These are phyloP conservation scores for Plestiodon gilberti DNA, from an alignment of 2,113 vertebrate genomes.

Conservation along the genomic window DNA sequence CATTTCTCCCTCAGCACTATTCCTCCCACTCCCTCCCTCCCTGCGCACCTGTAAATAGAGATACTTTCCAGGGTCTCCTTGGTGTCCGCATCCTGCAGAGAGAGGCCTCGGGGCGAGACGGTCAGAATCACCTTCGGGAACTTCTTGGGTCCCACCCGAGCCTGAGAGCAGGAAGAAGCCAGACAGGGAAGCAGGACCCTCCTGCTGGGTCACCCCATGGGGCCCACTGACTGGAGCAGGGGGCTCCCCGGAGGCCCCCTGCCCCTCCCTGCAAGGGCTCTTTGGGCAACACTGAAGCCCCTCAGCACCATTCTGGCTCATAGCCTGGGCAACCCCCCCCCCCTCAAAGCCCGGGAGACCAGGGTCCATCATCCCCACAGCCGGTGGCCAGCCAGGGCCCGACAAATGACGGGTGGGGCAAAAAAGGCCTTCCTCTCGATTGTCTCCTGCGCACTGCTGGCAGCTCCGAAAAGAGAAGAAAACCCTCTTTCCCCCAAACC, in stretches of 20 bases:
- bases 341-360: not conserved
- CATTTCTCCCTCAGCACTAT: too few relatives aligned
- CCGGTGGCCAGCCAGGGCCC: too few relatives aligned
- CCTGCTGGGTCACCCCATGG: not conserved
- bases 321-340: too few relatives aligned
- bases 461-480: too few relatives aligned
- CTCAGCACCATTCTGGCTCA: not conserved
- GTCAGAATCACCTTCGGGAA: slow-evolving; percentile 90
- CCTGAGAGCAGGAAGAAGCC: slow-evolving; percentile 69
- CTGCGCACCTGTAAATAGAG: slow-evolving; percentile 87
- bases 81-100: slow-evolving; percentile 85
- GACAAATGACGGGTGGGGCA: too few relatives aligned
- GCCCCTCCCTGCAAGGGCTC: not conserved
- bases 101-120: slow-evolving; percentile 87
- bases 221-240: not conserved
- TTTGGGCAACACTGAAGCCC: not conserved
- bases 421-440: too few relatives aligned
- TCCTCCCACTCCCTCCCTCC: not conserved
- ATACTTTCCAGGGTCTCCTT: slow-evolving; percentile 86
- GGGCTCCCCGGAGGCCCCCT: not conserved
- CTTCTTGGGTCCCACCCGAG: slow-evolving; percentile 85
- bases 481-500: too few relatives aligned
- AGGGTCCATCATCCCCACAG: too few relatives aligned
- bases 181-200: not conserved
- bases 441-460: too few relatives aligned